A percentile compares a stretch with the other conserved stretches of the same genome.
These are phyloP conservation scores for Oncopeltus fasciatus DNA, from an alignment of 1,140 invertebrate species.

Conservation along the genomic window DNA sequence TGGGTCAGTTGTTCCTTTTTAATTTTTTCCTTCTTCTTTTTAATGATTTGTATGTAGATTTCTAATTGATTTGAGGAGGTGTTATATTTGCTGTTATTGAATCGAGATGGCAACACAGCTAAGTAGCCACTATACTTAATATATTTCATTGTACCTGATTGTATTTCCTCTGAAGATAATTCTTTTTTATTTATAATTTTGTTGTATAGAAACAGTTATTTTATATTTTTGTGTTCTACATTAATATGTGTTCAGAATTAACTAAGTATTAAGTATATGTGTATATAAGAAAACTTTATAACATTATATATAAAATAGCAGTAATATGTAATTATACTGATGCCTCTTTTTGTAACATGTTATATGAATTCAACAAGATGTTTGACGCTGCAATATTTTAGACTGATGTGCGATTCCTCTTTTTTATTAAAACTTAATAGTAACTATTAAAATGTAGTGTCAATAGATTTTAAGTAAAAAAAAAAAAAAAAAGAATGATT, in stretches of 20 bases:
- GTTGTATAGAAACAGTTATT: slow-evolving; percentile 4
- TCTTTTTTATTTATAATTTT: slow-evolving; percentile 5
- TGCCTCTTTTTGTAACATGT: slow-evolving; percentile 2
- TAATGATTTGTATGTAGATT: not conserved
- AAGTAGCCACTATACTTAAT: not conserved
- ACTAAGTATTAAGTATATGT: slow-evolving; percentile 4
- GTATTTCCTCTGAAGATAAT: not conserved
- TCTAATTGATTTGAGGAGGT: not conserved
- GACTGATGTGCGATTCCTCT: not conserved
- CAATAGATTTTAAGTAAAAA: not conserved
- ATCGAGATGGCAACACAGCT: not conserved
- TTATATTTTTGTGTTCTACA: slow-evolving; percentile 7
- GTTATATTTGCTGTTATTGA: not conserved
- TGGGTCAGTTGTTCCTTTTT: not conserved
- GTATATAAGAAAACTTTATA: slow-evolving; percentile 1
- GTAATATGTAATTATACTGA: not conserved
- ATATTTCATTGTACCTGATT: slow-evolving; percentile 8
- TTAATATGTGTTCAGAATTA: slow-evolving; percentile 5
- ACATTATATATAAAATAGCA: not conserved
- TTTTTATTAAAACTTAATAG: not conserved
- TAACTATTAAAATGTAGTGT: not conserved
- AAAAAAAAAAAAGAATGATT: not conserved
- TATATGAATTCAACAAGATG: not conserved
- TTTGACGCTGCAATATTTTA: slow-evolving; percentile 2
- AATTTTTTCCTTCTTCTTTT: not conserved